Percentiles rank a stretch among this genome's conserved stretches.
phyloP scores from a whole-genome alignment of 2,113 vertebrate species.

The Henicopernis longicauda region DNA sequence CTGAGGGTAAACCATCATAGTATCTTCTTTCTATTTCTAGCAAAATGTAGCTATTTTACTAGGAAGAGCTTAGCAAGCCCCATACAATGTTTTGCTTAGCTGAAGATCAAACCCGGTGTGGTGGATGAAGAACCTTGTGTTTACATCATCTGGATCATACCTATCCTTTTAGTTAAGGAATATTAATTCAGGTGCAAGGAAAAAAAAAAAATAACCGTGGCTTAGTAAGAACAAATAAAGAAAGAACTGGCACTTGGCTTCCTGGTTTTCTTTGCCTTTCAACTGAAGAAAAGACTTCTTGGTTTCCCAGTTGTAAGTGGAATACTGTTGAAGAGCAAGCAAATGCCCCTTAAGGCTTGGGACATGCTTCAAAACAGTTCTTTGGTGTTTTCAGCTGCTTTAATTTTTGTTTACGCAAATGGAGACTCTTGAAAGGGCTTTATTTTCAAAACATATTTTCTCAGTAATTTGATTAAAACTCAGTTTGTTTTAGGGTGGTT shows the following conservation, averaged over 20 bases:
- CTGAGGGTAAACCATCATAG: too few species aligned
- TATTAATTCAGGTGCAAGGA: background rate
- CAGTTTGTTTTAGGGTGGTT: too few species aligned
- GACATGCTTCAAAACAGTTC: background rate
- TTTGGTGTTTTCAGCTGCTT: background rate
- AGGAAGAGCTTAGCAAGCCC: background rate
- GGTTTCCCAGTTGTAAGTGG: background rate
- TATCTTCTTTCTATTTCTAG: background rate
- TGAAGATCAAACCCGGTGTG: background rate
- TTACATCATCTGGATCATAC: background rate
- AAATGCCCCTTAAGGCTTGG: background rate
- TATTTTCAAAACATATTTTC: background rate
- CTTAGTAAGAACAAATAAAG: background rate
- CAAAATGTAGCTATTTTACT: background rate
- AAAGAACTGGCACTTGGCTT: background rate
- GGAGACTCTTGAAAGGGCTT: background rate
- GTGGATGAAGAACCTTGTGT: background rate
- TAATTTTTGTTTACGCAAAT: background rate
- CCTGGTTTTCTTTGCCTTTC: background rate
- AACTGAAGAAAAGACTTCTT: background rate
- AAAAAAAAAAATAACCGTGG: rapidly evolving
- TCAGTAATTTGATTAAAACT: background rate
- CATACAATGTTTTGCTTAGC: background rate
- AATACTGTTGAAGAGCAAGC: background rate
- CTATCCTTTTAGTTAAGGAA: background rate